Conservation (phyloP, 2,113 vertebrate species). For the Ameiurus melas region DNA sequence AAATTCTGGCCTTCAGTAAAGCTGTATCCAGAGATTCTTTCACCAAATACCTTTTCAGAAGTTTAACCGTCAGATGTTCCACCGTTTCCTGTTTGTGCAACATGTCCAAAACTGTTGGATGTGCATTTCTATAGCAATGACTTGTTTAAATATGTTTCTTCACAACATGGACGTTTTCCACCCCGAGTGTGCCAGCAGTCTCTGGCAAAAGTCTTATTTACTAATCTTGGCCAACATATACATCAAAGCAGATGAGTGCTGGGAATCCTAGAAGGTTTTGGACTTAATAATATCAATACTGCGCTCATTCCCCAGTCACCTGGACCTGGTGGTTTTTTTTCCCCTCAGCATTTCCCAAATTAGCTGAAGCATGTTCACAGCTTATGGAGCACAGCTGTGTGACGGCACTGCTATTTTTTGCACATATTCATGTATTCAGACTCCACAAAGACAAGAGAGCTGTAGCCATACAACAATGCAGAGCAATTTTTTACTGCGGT, state of each 20-base stretch:
- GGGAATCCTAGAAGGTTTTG: constrained; percentile 18
- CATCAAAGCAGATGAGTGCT: neutral
- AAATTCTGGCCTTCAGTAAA: neutral
- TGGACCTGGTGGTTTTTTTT: neutral
- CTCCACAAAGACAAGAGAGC: neutral
- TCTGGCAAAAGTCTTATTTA: constrained; percentile 24
- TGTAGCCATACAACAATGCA: neutral
- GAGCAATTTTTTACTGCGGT: neutral
- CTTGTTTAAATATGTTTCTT: constrained; percentile 26
- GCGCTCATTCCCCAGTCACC: constrained; percentile 10
- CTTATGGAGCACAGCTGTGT: constrained; percentile 14
- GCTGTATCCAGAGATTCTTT: neutral
- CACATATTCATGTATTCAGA: neutral
- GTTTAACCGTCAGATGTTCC: neutral
- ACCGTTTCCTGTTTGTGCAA: constrained; percentile 23
- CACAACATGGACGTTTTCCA: constrained; percentile 26
- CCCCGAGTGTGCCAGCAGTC: neutral
- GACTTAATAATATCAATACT: neutral
- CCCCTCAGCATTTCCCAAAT: neutral
- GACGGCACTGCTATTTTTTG: neutral
- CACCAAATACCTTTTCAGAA: constrained; percentile 3
- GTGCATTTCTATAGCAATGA: constrained; percentile 31
- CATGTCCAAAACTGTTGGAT: constrained; percentile 5
- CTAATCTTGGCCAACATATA: constrained; percentile 19
- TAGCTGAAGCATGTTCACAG: constrained; percentile 10